Conservation (phyloP, 2,888 invertebrate species). For the Phymatocera aterrima region DNA sequence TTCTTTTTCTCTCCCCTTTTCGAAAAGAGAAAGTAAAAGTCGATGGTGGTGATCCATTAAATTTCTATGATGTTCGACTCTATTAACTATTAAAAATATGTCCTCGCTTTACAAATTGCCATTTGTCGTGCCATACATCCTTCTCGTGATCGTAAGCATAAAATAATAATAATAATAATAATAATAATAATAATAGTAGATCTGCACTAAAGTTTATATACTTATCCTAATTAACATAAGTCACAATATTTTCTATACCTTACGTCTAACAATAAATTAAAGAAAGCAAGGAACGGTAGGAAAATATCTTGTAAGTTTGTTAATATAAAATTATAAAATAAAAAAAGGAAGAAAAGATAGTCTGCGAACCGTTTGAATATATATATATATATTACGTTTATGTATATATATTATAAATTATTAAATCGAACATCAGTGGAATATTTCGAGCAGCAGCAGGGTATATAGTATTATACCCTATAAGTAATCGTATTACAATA, state of each 20-base stretch:
- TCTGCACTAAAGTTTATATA: background rate
- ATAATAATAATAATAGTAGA: background rate
- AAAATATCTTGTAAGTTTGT: background rate
- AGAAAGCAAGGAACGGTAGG: background rate
- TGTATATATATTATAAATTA: conserved; percentile 22
- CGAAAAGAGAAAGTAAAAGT: no score
- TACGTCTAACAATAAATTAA: background rate
- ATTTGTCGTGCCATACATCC: conserved; percentile 28
- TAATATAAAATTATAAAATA: background rate
- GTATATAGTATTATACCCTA: background rate
- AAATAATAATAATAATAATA: no score
- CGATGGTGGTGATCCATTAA: no score
- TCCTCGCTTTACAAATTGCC: conserved; percentile 1
- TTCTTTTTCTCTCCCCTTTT: no score
- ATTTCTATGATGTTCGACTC: no score
- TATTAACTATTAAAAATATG: no score
- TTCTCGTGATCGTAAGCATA: conserved; percentile 3
- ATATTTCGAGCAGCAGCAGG: conserved; percentile 10
- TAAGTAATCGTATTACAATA: background rate
- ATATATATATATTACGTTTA: background rate
- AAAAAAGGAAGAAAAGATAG: background rate
- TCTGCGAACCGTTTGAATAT: background rate
- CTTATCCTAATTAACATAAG: background rate
- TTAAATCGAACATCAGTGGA: background rate
- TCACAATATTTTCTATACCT: conserved; percentile 34